These are phyloP conservation scores for Gryon sp. DNA, from an alignment of 1,140 invertebrate species.

Conservation along the genomic window DNA sequence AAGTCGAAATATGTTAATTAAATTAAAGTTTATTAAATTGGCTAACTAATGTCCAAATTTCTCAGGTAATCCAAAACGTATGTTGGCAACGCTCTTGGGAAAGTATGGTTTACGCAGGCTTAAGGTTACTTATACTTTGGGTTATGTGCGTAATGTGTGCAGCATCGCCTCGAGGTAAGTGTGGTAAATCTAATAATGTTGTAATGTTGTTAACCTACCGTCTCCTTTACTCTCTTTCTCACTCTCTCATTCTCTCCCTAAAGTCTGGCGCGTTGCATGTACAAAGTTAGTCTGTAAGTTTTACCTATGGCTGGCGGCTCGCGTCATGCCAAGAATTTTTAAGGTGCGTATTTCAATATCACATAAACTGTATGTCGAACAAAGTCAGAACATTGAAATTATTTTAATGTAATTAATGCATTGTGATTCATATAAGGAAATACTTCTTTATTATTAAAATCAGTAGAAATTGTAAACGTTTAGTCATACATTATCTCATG, in stretches of 20 bases:
- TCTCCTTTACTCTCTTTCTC: too few relatives aligned
- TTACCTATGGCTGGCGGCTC: constrained; percentile 61
- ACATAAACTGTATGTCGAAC: constrained; percentile 20
- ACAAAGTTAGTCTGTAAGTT: constrained; percentile 61
- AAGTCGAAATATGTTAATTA: too few relatives aligned
- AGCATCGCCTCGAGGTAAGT: constrained; percentile 74
- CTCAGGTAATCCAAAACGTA: constrained; percentile 41
- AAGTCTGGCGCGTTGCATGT: constrained; percentile 33
- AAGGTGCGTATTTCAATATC: constrained; percentile 45
- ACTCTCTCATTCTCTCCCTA: constrained; percentile 28
- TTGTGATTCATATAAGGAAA: too few relatives aligned
- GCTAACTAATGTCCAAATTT: constrained; percentile 36
- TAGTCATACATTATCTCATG: too few relatives aligned
- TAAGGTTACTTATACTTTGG: constrained; percentile 74
- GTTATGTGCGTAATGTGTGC: constrained; percentile 72
- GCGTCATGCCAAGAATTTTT: constrained; percentile 64
- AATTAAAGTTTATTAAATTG: too few relatives aligned
- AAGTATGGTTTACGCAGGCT: constrained; percentile 67
- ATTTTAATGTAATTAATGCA: too few relatives aligned
- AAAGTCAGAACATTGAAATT: too few relatives aligned
- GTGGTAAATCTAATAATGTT: constrained; percentile 80
- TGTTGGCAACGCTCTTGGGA: constrained; percentile 42
- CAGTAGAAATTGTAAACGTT: too few relatives aligned
- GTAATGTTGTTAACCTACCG: constrained; percentile 77
- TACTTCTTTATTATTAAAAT: too few relatives aligned